A percentile compares a stretch with the other conserved stretches of the same genome.
These are phyloP conservation scores for Psammodynastes pulverulentus DNA, from an alignment of 2,113 vertebrate species.

Conservation along the genomic window DNA sequence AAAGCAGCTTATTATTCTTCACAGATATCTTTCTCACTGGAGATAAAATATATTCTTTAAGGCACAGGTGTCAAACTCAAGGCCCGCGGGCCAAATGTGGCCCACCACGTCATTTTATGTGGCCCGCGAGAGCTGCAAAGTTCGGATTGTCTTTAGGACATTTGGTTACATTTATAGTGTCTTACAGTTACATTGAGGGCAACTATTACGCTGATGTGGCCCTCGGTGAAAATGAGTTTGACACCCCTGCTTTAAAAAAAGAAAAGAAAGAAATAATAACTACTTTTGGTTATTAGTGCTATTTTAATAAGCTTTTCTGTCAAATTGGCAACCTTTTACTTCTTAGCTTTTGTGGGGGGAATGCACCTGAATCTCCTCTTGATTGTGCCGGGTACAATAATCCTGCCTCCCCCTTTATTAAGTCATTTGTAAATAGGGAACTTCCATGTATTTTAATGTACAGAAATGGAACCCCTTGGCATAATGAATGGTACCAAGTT, in stretches of 20 bases:
- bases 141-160: too few species aligned
- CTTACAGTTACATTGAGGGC: too few species aligned
- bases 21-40: not conserved
- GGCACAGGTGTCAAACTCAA: too few species aligned
- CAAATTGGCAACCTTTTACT: not conserved
- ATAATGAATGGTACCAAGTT: not conserved
- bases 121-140: too few species aligned
- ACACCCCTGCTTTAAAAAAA: too few species aligned
- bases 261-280: not conserved
- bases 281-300: not conserved
- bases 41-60: not conserved
- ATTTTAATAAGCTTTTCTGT: not conserved
- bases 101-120: too few species aligned
- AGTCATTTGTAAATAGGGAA: not conserved
- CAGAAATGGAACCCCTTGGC: not conserved
- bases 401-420: not conserved
- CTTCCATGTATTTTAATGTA: not conserved
- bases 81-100: too few species aligned
- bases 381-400: not conserved
- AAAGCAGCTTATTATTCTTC: not conserved
- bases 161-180: too few species aligned
- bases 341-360: not conserved
- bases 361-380: not conserved
- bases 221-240: too few species aligned
- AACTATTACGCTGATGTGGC: too few species aligned